Evolutionary conservation across 2,113 vertebrate species (phyloP).

Genomic region (Rhinolophus ferrumequinum): DNA sequence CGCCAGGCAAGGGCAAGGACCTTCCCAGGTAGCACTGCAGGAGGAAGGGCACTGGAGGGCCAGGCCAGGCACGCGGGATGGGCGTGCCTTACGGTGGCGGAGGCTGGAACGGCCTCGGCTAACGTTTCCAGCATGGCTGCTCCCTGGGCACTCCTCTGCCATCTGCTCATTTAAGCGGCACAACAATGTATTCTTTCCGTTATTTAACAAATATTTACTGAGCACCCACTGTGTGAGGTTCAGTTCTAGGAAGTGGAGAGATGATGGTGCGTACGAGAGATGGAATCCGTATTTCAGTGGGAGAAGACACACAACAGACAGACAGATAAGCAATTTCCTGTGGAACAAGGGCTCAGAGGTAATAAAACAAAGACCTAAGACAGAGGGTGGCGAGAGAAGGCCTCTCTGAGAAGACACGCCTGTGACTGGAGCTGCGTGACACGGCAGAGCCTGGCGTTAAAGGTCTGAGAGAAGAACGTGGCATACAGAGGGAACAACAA

Average conservation of each 20-base stretch:
- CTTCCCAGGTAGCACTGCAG: neutral
- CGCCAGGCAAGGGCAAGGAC: accelerated
- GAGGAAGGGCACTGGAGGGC: neutral
- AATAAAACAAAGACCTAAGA: neutral
- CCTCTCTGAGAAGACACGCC: neutral
- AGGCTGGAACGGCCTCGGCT: neutral
- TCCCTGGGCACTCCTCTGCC: too few species aligned
- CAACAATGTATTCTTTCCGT: neutral
- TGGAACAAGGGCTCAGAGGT: too few species aligned
- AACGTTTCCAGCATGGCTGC: neutral
- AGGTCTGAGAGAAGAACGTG: neutral
- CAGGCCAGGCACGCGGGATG: neutral
- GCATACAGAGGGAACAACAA: neutral
- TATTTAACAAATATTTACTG: neutral
- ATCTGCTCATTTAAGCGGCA: neutral
- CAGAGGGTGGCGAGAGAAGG: too few species aligned
- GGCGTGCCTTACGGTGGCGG: neutral
- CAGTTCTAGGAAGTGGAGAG: neutral
- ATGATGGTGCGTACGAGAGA: neutral
- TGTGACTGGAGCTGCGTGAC: neutral
- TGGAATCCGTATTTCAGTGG: neutral
- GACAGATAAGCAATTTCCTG: neutral
- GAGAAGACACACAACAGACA: neutral
- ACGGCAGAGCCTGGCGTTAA: too few species aligned
- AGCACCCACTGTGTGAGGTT: neutral